Evolutionary conservation across 2,888 invertebrate species (phyloP), one percentile per base, ranked within the genome.

Genomic region (Spatulosminthurus flaviceps): DNA sequence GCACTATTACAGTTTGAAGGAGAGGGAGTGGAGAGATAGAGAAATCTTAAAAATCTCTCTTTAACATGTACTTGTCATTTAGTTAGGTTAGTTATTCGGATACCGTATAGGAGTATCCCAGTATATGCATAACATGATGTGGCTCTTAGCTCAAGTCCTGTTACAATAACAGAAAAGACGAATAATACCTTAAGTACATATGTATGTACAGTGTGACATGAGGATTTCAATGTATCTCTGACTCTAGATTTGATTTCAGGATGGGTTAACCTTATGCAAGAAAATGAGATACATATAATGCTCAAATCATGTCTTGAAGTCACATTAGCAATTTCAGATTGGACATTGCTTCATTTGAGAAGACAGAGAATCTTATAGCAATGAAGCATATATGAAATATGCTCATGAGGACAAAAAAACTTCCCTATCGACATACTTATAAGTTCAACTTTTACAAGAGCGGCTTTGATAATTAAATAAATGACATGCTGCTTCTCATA

Each of bases 361-460:
- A 11, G 51, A 51, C 16, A 51, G 5, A 51, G 9, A 51, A 19
- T 51, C 51, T 51, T 51, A n/a, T n/a, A n/a, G n/a, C n/a, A n/a
- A n/a, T n/a, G n/a, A n/a, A n/a, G n/a, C n/a, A n/a, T n/a, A n/a
- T n/a, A n/a, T 51, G 51, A 19, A n/a, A 51, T 51, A n/a, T 34
- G 51, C 51, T 19, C 16, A 13, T 13, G 51, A 51, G 9, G 41
- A 13, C 41, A n/a, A n/a, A 64, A 24, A 64, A 64, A 64, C 64
- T 64, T 64, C 64, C 64, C 64, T 64, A 64, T 64, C 24, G 64
- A 64, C 64, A 64, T 22, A 64, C 64, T 64, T 64, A 64, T 13
- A 16, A 22, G 24, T 22, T n/a, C n/a, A n/a, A n/a, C n/a, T n/a
- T n/a, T 13, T 24, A 64, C 22, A 64, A 64, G 26, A 26, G 24